Conservation (phyloP, 2,113 vertebrate genomes). For the Nothobranchius furzeri region DNA sequence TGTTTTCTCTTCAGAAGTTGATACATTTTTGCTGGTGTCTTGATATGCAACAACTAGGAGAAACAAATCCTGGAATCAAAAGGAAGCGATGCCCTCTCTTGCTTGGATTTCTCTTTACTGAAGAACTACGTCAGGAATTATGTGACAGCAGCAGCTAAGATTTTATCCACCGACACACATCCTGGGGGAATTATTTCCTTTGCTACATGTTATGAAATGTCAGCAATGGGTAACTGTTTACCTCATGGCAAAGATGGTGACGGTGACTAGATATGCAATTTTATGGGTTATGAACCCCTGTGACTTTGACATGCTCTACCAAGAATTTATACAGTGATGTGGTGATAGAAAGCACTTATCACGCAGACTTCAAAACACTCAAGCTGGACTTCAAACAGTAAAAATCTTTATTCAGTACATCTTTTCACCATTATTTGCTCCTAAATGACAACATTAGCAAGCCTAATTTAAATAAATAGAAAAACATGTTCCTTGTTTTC, state of each 20-base stretch:
- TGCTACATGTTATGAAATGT: conserved; percentile 40
- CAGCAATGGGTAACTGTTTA: conserved; percentile 27
- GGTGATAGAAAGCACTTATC: background rate
- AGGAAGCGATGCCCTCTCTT: background rate
- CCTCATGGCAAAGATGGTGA: conserved; percentile 20
- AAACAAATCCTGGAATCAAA: conserved; percentile 21
- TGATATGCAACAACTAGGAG: background rate
- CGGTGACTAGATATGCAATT: conserved; percentile 27
- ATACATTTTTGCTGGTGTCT: background rate
- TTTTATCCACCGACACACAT: conserved; percentile 31
- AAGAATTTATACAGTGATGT: conserved; percentile 41
- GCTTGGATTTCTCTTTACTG: conserved; percentile 37
- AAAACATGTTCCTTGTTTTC: too few species aligned
- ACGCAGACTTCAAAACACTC: too few species aligned
- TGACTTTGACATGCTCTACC: conserved; percentile 23
- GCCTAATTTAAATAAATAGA: too few species aligned
- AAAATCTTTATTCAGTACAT: too few species aligned
- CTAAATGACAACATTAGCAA: too few species aligned
- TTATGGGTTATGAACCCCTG: conserved; percentile 13
- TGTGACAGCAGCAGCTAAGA: conserved; percentile 42
- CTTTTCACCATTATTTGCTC: too few species aligned
- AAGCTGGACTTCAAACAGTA: too few species aligned
- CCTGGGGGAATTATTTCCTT: conserved; percentile 33
- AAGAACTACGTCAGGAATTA: conserved; percentile 28
- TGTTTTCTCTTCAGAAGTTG: too few species aligned